Evolutionary conservation across 2,113 vertebrate genomes (phyloP), one percentile per base, ranked within the genome.

Genomic region (Actinemys pallida): DNA sequence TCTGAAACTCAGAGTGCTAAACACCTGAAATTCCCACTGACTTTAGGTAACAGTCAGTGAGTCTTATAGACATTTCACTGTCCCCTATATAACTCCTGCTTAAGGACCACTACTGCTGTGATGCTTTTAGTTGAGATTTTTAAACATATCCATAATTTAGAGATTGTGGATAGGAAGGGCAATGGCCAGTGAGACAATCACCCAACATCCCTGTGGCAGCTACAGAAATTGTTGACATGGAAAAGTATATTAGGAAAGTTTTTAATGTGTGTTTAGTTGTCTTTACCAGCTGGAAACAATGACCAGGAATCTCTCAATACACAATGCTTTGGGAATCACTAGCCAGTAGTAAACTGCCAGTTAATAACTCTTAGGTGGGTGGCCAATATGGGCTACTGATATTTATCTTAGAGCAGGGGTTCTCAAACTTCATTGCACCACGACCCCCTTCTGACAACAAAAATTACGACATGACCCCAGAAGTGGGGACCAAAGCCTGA

Each of bases 51-150:
- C 53, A 69, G 62, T 39, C 24, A 83, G 6, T 5, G 45, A 90
- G 39, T 47, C 6, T 17, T 9, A 84, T 27, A 29, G 75, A 76
- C 91, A 92, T 78, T 54, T 17, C 62, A 0, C 29, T 49, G 16
- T 1, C 53, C 89, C 83, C 27, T 13, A 6, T 87, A 52, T 47
- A 84, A 84, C 53, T 2, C 3, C 4, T 54, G 2, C 10, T 69
- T 0, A 0, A 87, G 57, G 25, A 8, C 39, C 2, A 20, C 3
- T 93, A 3, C 83, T 78, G 5, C 25, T 29, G 10, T 19, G 4
- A 78, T 75, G 29, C 39, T 81, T 90, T 69, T 89, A 42, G 62
- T 2, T 62, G 20, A 83, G 57, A 24, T 89, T 52, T 65, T 83
- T 27, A 72, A 89, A 93, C 8, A 1, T 59, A 1, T 16, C 53